phyloP scores from a whole-genome alignment of 64 coral and sea anemone species.

The Acropora tenuis region DNA sequence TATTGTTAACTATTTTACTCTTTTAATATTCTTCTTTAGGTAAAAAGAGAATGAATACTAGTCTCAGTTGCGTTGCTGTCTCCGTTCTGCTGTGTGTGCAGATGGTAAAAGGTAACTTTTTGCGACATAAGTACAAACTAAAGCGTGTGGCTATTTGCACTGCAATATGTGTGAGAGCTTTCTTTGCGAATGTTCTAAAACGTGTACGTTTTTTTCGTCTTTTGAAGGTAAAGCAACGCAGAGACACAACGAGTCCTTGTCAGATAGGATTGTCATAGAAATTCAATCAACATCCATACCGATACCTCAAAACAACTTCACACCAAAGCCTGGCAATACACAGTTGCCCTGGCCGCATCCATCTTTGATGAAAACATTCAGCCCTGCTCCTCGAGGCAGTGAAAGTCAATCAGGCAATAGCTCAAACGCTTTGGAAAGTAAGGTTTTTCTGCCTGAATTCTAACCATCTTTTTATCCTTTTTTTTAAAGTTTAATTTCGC shows the following conservation, averaged over 20 bases:
- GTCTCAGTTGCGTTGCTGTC: too few relatives aligned
- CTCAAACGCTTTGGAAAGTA: background rate
- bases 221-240: background rate
- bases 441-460: background rate
- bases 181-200: too few relatives aligned
- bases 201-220: too few relatives aligned
- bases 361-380: background rate
- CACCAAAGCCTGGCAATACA: background rate
- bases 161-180: too few relatives aligned
- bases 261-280: background rate
- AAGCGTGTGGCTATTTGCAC: too few relatives aligned
- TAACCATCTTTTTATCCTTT: background rate
- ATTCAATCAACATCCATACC: background rate
- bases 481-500: background rate
- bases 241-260: background rate
- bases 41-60: too few relatives aligned
- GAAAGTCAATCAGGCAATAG: background rate
- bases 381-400: background rate
- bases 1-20: background rate
- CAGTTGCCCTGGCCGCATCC: constrained; percentile 16
- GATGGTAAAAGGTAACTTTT: too few relatives aligned
- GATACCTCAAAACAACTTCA: background rate
- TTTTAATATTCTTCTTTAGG: too few relatives aligned
- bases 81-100: too few relatives aligned
- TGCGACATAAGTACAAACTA: too few relatives aligned